These are phyloP conservation scores for Falcaria lacertinaria DNA, from an alignment of 2,888 invertebrate species.

Conservation along the genomic window DNA sequence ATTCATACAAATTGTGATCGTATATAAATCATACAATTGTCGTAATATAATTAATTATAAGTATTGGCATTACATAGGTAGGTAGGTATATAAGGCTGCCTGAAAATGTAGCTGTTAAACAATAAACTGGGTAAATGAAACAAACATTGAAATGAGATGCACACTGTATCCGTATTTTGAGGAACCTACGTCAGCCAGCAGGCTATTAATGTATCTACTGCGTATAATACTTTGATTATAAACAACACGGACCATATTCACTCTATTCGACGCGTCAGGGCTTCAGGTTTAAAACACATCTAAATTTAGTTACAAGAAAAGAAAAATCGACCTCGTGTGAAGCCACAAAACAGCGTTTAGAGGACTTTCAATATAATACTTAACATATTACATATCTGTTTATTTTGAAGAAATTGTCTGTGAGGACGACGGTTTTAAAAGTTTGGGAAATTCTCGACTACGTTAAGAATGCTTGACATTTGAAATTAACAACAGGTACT, in stretches of 20 bases:
- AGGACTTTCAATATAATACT: conserved; percentile 34
- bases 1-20: too few species aligned
- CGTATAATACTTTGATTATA: conserved; percentile 11
- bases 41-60: too few species aligned
- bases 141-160: not conserved
- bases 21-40: too few species aligned
- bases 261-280: conserved; percentile 21
- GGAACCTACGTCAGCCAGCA: not conserved
- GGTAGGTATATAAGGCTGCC: too few species aligned
- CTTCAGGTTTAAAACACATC: conserved; percentile 32
- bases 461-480: too few species aligned
- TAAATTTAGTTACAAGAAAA: conserved; percentile 44
- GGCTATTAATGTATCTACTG: not conserved
- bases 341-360: conserved; percentile 46
- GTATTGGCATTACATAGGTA: too few species aligned
- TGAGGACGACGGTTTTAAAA: too few species aligned
- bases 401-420: too few species aligned
- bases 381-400: too few species aligned
- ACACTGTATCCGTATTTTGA: not conserved
- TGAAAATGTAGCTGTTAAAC: not conserved
- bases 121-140: not conserved
- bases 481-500: too few species aligned
- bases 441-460: too few species aligned
- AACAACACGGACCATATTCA: conserved; percentile 28
- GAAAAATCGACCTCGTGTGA: conserved; percentile 44